Evolutionary conservation across 2,113 vertebrate species (phyloP).

Genomic region (Willisornis vidua): DNA sequence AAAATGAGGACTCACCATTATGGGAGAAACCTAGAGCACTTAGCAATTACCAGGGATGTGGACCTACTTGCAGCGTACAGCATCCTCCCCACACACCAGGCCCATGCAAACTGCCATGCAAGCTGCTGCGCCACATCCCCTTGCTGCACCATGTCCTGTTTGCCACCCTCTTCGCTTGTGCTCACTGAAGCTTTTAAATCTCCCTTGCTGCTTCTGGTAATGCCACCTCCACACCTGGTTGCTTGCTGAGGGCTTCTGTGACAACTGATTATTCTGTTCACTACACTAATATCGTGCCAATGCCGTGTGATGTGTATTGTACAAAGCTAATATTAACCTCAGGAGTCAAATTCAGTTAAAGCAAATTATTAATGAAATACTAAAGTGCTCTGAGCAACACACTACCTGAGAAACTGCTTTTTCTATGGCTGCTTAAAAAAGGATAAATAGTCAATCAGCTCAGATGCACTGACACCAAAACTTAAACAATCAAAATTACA

Average conservation of each 20-base stretch:
- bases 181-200: background rate
- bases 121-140: background rate
- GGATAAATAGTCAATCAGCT: background rate
- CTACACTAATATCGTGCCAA: background rate
- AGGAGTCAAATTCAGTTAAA: background rate
- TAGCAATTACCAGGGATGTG: background rate
- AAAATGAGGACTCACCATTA: background rate
- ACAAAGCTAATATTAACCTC: background rate
- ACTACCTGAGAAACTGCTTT: background rate
- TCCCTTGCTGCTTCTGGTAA: background rate
- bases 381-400: background rate
- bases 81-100: background rate
- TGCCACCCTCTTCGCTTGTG: background rate
- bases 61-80: background rate
- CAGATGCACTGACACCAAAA: accelerated
- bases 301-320: too few relatives aligned
- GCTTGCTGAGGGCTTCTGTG: too few relatives aligned
- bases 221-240: background rate
- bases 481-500: background rate
- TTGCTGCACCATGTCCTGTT: background rate
- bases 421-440: background rate
- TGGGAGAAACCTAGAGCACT: background rate
- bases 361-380: background rate
- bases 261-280: background rate
- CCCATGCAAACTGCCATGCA: background rate